These are phyloP conservation scores for Pica pica DNA, from an alignment of 2,113 vertebrate genomes.

Conservation along the genomic window DNA sequence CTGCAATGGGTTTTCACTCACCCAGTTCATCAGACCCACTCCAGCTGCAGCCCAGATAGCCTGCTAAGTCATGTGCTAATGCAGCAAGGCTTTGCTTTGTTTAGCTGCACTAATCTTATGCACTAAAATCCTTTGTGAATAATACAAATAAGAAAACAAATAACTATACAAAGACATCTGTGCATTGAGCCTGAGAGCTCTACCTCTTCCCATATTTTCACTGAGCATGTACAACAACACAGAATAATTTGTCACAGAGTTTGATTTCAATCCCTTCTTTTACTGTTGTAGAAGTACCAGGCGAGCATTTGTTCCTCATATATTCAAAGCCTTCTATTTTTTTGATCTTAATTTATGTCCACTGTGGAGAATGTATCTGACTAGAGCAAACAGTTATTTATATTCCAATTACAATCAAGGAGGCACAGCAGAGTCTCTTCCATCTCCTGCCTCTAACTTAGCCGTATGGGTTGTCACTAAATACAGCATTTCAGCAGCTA, in stretches of 20 bases:
- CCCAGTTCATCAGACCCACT: neutral
- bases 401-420: constrained; percentile 14
- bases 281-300: neutral
- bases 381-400: constrained; percentile 22
- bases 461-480: neutral
- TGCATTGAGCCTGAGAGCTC: neutral
- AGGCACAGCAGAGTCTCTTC: neutral
- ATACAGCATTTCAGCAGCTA: neutral
- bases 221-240: neutral
- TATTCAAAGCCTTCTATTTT: neutral
- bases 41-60: neutral
- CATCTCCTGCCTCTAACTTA: neutral
- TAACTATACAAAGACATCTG: neutral
- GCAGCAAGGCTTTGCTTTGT: neutral
- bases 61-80: neutral
- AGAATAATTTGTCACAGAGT: neutral
- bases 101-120: constrained; percentile 5
- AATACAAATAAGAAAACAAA: neutral
- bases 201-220: neutral
- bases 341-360: constrained; percentile 16
- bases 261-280: neutral
- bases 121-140: neutral
- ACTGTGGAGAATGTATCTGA: neutral
- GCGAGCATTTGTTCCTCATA: neutral
- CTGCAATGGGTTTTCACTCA: neutral